phyloP scores from a whole-genome alignment of 1,140 invertebrate species.

The Sesamia nonagrioides region DNA sequence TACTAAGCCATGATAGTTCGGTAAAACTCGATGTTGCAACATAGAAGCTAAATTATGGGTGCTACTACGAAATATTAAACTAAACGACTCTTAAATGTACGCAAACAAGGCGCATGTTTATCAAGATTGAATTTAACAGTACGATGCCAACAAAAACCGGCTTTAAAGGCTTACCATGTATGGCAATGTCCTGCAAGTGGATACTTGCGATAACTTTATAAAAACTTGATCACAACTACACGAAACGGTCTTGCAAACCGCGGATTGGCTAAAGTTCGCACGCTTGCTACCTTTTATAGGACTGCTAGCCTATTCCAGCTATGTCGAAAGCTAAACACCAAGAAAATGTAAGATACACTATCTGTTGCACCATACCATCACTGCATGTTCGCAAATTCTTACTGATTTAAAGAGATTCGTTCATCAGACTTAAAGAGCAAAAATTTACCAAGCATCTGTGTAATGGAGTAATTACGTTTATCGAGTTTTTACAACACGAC shows the following conservation, averaged over 20 bases:
- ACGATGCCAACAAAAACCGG: conserved; percentile 77
- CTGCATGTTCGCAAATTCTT: conserved; percentile 62
- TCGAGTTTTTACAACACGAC: conserved; percentile 77
- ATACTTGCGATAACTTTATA: conserved; percentile 77
- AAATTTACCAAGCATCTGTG: conserved; percentile 51
- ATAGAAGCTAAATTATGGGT: neutral
- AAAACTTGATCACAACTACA: conserved; percentile 80
- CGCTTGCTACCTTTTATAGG: conserved; percentile 75
- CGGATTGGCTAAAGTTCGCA: conserved; percentile 75
- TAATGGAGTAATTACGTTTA: conserved; percentile 63
- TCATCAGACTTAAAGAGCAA: conserved; percentile 56
- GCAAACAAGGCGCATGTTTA: conserved; percentile 71
- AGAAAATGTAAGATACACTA: conserved; percentile 70
- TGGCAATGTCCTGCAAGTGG: conserved; percentile 74
- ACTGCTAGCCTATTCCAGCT: conserved; percentile 59
- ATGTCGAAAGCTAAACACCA: conserved; percentile 76
- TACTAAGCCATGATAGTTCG: neutral
- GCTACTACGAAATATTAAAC: conserved; percentile 37
- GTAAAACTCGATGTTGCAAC: neutral
- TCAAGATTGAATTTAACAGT: conserved; percentile 79
- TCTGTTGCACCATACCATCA: conserved; percentile 60
- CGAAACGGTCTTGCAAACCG: conserved; percentile 73
- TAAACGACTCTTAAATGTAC: conserved; percentile 62
- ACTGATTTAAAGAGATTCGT: conserved; percentile 67
- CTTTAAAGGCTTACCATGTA: conserved; percentile 68